Conservation (phyloP, 2,113 vertebrate species). For the Callorhinus ursinus region DNA sequence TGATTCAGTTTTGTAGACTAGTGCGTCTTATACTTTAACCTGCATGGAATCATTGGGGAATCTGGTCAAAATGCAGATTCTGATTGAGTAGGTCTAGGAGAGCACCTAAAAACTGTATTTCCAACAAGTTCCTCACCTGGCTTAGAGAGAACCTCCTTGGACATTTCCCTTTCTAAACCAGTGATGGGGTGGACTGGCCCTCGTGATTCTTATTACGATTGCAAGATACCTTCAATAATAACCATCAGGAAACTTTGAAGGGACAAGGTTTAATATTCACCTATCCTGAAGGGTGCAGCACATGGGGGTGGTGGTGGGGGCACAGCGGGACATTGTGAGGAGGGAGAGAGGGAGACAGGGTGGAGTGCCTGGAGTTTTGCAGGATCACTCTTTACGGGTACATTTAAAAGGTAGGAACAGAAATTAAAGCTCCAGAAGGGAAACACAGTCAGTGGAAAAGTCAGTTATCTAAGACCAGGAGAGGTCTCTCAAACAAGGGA, state of each 20-base stretch:
- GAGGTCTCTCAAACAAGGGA: background rate
- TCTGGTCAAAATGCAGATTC: background rate
- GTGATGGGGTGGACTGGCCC: background rate
- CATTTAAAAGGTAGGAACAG: background rate
- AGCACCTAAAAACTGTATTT: background rate
- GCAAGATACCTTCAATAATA: background rate
- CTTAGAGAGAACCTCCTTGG: background rate
- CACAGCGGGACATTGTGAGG: background rate
- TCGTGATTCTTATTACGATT: background rate
- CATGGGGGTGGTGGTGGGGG: background rate
- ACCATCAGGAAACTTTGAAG: background rate
- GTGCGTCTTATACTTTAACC: background rate
- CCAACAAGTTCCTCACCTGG: background rate
- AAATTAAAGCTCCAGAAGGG: background rate
- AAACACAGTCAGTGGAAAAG: background rate
- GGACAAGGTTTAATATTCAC: background rate
- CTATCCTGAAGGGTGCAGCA: background rate
- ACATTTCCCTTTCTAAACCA: background rate
- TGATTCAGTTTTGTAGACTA: background rate
- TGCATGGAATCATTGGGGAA: background rate
- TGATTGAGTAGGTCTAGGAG: background rate
- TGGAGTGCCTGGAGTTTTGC: background rate
- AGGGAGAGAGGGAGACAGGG: background rate
- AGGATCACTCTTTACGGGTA: background rate
- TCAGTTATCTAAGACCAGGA: background rate